Conservation (phyloP, 2,113 vertebrate species). For the Ranitomeya variabilis region DNA sequence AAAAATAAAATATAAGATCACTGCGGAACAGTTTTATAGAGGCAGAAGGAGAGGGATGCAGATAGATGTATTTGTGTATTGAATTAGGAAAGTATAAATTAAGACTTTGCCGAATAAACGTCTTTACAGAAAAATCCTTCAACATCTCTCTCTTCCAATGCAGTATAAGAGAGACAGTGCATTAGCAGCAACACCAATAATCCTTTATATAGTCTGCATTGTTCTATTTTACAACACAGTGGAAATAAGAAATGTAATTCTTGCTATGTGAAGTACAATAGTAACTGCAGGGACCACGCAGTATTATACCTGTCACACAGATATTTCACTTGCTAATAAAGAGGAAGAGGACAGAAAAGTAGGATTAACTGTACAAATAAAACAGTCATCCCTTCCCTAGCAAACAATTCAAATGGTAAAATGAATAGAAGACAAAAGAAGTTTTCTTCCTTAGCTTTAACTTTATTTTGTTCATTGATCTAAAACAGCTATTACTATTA, state of each 20-base stretch:
- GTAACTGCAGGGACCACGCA: conserved; percentile 3
- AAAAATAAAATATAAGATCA: conserved; percentile 23
- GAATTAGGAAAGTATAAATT: conserved; percentile 12
- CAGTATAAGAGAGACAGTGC: conserved; percentile 1
- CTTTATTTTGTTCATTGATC: too few species aligned
- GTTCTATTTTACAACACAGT: conserved; percentile 21
- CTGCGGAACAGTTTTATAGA: conserved; percentile 10
- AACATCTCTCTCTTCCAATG: not conserved
- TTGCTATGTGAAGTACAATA: conserved; percentile 7
- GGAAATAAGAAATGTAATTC: conserved; percentile 14
- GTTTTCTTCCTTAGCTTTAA: not conserved
- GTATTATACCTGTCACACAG: conserved; percentile 16
- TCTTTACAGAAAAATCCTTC: not conserved
- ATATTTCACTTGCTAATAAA: conserved; percentile 47
- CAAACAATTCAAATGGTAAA: not conserved
- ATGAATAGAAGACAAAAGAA: not conserved
- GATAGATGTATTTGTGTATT: conserved; percentile 23
- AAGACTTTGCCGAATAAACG: conserved; percentile 18
- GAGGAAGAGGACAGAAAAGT: conserved; percentile 13
- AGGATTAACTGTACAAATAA: conserved; percentile 18
- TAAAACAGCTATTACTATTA: not conserved
- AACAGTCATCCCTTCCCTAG: not conserved
- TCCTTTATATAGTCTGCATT: conserved; percentile 23
- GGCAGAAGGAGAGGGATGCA: not conserved
- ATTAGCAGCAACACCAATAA: conserved; percentile 26